Evolutionary conservation across 2,888 invertebrate genomes (phyloP).

Genomic region (Hydroisotoma schaefferi): DNA sequence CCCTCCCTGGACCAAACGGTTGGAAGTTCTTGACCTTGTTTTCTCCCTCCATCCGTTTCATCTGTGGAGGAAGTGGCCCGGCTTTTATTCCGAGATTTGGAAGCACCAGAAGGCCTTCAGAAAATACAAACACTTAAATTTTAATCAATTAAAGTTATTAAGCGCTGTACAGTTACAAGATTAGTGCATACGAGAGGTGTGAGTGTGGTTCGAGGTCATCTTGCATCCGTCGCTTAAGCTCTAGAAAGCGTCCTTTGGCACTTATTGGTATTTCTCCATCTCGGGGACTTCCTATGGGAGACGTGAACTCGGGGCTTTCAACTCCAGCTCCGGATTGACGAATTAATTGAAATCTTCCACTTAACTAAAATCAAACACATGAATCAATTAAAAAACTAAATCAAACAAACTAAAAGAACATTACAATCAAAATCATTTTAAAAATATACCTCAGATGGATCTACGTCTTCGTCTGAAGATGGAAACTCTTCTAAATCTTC

Average conservation of each 20-base stretch:
- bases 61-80: not conserved
- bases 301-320: conserved; percentile 19
- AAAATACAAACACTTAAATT: too few species aligned
- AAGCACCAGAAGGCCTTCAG: not conserved
- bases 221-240: conserved; percentile 30
- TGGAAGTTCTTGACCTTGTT: not conserved
- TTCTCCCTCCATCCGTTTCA: not conserved
- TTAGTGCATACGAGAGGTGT: not conserved
- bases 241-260: conserved; percentile 30
- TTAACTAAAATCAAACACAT: conserved; percentile 2
- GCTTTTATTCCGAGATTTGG: not conserved
- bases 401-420: not conserved
- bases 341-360: not conserved
- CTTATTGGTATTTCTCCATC: conserved; percentile 26
- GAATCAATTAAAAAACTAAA: not conserved
- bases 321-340: conserved; percentile 25
- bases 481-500: conserved; percentile 16
- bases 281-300: conserved; percentile 40
- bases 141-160: too few species aligned
- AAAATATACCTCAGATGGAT: not conserved
- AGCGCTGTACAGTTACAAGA: not conserved
- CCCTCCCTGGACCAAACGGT: conserved; percentile 1
- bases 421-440: not conserved
- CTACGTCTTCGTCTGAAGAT: conserved; percentile 21
- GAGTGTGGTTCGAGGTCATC: conserved; percentile 19